Evolutionary conservation across 1,140 invertebrate genomes (phyloP), one percentile per base, ranked within the genome.

Genomic region (Aphelenchoides fujianensis): DNA sequence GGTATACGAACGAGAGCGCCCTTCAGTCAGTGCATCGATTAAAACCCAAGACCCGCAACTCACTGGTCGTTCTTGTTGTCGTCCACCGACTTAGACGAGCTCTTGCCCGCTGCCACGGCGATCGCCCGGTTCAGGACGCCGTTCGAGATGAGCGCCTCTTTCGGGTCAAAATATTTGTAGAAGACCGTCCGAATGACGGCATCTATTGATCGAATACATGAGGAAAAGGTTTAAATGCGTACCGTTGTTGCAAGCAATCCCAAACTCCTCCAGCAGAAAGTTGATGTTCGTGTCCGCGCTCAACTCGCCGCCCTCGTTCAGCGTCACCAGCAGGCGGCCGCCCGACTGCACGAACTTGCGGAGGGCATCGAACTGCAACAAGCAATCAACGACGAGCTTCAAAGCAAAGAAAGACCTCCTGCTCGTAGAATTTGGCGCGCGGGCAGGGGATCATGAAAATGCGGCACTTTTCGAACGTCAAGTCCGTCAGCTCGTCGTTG

Each of bases 151-250:
- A 93, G 89, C 81, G 93, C 95, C 86, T 98, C 96, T 85, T 98
- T 99, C 5, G 96, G 96, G 86, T 98, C 94, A 82, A 95, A 94
- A 85, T 95, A 97, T 87, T 97, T 97, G 87, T 93, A 93, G 82
- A 95, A 98, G 79, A 94, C 92, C 23, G 94, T 94, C 64, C 96
- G 88, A 7, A 97, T 90, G 1, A 98, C 92, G 80, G 90, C 90
- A 87, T 98, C 95, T 94, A 52, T 54, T 2, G 7, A 5, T 19
- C 78, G 3, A 86, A n/a, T n/a, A n/a, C n/a, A 88, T 77, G 71
- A 73, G 77, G 71, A 68, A 68, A 66, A 70, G 19, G 70, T 7
- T 70, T 34, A 5, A 59, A 63, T 30, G 72, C n/a, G 83, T 86
- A 94, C 93, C 94, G 87, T 90, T 92, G 85, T 97, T 98, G 2